Percentiles rank a stretch among this genome's conserved stretches.
Evolutionary conservation across 2,113 vertebrate species (phyloP).

Genomic region (Tretioscincus oriximinensis): DNA sequence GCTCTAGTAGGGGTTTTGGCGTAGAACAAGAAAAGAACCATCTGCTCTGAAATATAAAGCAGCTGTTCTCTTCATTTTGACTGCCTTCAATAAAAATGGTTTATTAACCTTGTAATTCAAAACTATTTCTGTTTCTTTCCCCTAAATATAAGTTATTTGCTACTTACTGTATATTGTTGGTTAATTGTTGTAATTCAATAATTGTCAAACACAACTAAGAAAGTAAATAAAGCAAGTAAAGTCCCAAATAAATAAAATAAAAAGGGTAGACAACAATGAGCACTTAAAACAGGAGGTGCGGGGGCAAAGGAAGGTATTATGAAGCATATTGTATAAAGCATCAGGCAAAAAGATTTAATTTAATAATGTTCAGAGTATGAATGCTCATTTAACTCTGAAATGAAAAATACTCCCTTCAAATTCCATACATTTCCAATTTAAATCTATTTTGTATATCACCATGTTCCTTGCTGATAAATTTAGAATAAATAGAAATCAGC

Average conservation of each 20-base stretch:
- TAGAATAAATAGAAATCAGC: too few relatives aligned
- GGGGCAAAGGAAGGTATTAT: neutral
- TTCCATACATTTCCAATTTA: too few relatives aligned
- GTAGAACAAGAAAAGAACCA: slow-evolving; percentile 45
- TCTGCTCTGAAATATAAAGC: slow-evolving; percentile 56
- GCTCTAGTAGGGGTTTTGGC: slow-evolving; percentile 27
- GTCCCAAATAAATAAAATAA: neutral
- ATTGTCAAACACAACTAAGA: slow-evolving; percentile 3
- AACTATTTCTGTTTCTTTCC: slow-evolving; percentile 33
- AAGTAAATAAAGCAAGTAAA: too few relatives aligned
- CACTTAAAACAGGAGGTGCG: neutral
- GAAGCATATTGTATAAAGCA: neutral
- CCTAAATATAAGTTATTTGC: slow-evolving; percentile 30
- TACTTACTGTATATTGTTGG: slow-evolving; percentile 2
- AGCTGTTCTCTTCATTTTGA: slow-evolving; percentile 43
- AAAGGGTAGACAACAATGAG: neutral
- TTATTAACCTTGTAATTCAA: slow-evolving; percentile 58
- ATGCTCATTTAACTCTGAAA: neutral
- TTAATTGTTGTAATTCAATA: slow-evolving; percentile 10
- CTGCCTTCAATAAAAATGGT: slow-evolving; percentile 37
- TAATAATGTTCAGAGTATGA: neutral
- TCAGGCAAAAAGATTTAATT: neutral
- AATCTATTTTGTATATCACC: too few relatives aligned
- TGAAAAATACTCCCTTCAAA: too few relatives aligned
- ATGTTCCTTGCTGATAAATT: too few relatives aligned